These are phyloP conservation scores for Lepidocolaptes lacrymiger DNA, from an alignment of 2,797 vertebrate genomes.

Conservation along the genomic window DNA sequence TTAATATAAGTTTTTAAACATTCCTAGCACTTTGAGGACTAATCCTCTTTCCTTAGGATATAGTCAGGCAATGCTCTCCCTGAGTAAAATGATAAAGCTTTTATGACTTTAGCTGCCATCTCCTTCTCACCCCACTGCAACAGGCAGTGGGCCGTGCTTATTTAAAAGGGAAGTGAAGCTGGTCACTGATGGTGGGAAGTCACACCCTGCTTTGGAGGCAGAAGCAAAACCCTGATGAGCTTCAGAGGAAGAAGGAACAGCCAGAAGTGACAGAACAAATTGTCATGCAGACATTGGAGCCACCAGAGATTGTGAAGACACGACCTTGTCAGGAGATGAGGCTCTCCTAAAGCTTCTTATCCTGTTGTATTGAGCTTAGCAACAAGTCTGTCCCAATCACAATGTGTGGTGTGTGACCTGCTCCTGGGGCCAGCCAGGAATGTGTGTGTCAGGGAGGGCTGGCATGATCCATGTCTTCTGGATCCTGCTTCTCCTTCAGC, in stretches of 20 bases:
- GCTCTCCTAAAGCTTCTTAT: slow-evolving; percentile 41
- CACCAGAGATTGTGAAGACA: not conserved
- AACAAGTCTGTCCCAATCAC: not conserved
- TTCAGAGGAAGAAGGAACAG: not conserved
- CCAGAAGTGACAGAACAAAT: not conserved
- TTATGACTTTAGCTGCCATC: not conserved
- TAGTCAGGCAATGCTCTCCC: not conserved
- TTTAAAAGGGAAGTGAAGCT: not conserved
- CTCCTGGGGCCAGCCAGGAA: not conserved
- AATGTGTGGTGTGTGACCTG: not conserved
- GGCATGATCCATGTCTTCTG: accelerated
- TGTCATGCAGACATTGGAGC: not conserved
- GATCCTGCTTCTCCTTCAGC: not conserved
- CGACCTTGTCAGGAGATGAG: not conserved
- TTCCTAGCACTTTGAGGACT: not conserved
- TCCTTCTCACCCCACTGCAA: not conserved
- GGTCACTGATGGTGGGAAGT: not conserved
- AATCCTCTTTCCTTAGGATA: not conserved
- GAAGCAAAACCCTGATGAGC: not conserved
- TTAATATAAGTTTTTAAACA: not conserved
- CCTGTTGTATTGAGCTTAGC: not conserved
- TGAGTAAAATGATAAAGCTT: not conserved
- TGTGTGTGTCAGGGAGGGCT: accelerated
- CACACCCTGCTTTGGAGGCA: not conserved
- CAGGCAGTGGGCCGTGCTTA: not conserved